Conservation (phyloP, 2,797 vertebrate species). For the Smutsia temminckii region DNA sequence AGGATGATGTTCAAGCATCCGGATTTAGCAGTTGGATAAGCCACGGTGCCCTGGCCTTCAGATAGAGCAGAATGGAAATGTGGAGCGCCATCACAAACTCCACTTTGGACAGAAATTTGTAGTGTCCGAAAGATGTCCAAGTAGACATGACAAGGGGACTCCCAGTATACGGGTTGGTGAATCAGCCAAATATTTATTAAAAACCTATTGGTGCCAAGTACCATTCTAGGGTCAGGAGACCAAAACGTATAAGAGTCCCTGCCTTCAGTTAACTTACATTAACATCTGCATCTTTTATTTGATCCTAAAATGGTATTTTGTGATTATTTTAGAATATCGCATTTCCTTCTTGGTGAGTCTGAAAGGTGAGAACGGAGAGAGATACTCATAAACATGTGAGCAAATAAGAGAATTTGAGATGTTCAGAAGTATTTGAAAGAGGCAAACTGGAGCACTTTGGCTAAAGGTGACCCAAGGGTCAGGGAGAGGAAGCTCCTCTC, state of each 20-base stretch:
- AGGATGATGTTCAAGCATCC: background rate
- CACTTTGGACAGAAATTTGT: background rate
- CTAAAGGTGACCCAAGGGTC: background rate
- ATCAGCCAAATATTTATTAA: background rate
- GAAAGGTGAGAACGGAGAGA: background rate
- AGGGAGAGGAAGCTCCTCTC: background rate
- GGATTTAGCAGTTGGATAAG: too few species aligned
- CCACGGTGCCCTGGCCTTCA: background rate
- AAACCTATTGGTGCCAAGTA: background rate
- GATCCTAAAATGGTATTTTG: background rate
- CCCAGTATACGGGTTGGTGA: background rate
- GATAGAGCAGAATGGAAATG: background rate
- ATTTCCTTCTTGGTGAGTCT: background rate
- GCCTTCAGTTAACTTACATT: background rate
- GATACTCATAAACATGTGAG: background rate
- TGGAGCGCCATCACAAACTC: background rate
- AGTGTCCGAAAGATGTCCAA: background rate
- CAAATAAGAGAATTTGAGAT: background rate
- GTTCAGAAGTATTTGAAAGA: background rate
- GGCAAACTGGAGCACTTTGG: background rate
- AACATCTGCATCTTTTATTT: background rate
- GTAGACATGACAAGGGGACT: background rate
- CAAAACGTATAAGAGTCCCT: background rate
- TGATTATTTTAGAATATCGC: background rate
- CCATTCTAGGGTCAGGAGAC: background rate